These are phyloP conservation scores for Chrysina gloriosa DNA, from an alignment of 2,888 invertebrate genomes.

Conservation along the genomic window DNA sequence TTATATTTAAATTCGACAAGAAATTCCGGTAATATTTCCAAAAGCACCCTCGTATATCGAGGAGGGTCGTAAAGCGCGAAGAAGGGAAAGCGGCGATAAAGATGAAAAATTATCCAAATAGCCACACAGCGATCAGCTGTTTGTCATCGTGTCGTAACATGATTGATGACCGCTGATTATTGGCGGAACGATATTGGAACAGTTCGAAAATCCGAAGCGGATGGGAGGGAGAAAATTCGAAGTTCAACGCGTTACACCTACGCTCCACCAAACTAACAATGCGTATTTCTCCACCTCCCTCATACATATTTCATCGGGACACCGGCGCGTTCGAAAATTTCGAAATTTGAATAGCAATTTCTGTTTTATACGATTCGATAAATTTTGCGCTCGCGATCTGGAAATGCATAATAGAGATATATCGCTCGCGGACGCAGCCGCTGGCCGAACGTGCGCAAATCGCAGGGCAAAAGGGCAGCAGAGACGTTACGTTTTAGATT, in stretches of 20 bases:
- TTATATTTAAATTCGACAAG: no score
- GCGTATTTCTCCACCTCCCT: constrained; percentile 32
- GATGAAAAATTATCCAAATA: constrained; percentile 44
- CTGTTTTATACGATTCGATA: constrained; percentile 54
- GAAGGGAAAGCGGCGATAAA: no score
- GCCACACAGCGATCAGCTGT: constrained; percentile 52
- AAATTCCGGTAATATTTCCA: no score
- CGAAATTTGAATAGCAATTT: constrained; percentile 54
- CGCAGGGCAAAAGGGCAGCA: no score
- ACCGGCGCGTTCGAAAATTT: constrained; percentile 47
- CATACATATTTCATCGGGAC: constrained; percentile 54
- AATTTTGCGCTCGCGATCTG: constrained; percentile 49
- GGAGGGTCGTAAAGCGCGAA: no score
- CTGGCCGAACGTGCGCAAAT: no score
- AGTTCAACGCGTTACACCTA: not conserved
- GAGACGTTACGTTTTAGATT: no score
- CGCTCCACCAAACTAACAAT: constrained; percentile 48
- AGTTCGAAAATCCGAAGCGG: constrained; percentile 42
- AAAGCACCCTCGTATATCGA: no score
- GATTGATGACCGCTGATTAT: constrained; percentile 57
- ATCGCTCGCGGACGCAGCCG: no score
- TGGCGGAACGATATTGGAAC: constrained; percentile 51
- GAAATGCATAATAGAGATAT: constrained; percentile 54
- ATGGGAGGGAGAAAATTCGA: not conserved
- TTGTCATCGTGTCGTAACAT: constrained; percentile 51